Conservation (phyloP, 2,888 invertebrate genomes). For the Cheilosia impressa region DNA sequence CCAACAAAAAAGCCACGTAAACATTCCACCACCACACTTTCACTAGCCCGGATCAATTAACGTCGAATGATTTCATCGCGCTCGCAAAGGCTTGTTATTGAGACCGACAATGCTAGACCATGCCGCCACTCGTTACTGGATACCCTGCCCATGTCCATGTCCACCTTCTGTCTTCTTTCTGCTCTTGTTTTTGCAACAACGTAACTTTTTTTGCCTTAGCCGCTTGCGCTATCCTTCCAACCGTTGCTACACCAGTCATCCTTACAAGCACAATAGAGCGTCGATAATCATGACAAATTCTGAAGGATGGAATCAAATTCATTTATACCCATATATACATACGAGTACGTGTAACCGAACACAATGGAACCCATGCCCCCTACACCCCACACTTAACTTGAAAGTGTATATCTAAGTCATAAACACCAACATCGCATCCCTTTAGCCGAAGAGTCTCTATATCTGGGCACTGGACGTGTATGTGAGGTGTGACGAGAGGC, state of each 20-base stretch:
- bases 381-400: neutral
- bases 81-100: slow-evolving; percentile 25
- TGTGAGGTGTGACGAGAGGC: slow-evolving; percentile 8
- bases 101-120: slow-evolving; percentile 21
- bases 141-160: neutral
- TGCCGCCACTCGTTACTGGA: slow-evolving; percentile 27
- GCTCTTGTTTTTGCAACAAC: slow-evolving; percentile 14
- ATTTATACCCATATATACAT: slow-evolving; percentile 1
- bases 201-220: neutral
- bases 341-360: slow-evolving; percentile 8
- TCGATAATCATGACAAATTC: slow-evolving; percentile 67
- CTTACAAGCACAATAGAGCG: slow-evolving; percentile 34
- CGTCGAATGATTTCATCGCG: slow-evolving; percentile 18
- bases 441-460: neutral
- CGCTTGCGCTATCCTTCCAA: neutral
- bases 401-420: slow-evolving; percentile 33
- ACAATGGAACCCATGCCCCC: slow-evolving; percentile 27
- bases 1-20: neutral
- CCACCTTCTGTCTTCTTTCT: slow-evolving; percentile 15
- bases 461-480: neutral
- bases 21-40: slow-evolving; percentile 11
- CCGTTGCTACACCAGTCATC: slow-evolving; percentile 5
- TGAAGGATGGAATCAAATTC: slow-evolving; percentile 57
- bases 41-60: slow-evolving; percentile 38
- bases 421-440: slow-evolving; percentile 49